Evolutionary conservation across 1,140 invertebrate species (phyloP), one percentile per base, ranked within the genome.

Genomic region (Drosophila kurseongensis): DNA sequence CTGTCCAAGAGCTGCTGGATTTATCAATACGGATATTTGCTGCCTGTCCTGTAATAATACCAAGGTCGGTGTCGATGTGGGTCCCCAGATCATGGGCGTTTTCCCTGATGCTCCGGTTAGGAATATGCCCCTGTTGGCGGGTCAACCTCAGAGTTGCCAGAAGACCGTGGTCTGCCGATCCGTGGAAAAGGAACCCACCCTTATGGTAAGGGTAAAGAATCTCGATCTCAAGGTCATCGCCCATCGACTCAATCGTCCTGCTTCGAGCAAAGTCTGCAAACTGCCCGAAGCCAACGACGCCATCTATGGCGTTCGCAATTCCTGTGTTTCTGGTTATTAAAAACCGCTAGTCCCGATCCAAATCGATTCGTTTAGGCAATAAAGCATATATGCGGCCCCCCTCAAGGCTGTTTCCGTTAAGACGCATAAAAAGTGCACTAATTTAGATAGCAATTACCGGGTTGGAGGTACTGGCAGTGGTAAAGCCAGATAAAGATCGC

Each of bases 401-500:
- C 48, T 44, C 71, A 66, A 75, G 74, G 61, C 74, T 57, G 40
- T 40, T 59, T 72, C 51, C 65, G 60, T 52, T 68, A 55, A 52
- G 59, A 40, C 54, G 74, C 74, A 72, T 68, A 80, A 86, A 68
- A 88, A 89, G 68, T 84, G 85, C 65, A 80, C 84, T 89, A 80
- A 89, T 89, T 89, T 89, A 89, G 71, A 89, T 78, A 44, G 84
- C 86, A 84, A 89, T 89, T 89, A 89, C 73, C 47, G 42, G 40
- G 42, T n/a, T 10, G 36, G n/a, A 5, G 16, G 12, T 27, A 47
- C 12, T 23, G 23, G n/a, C n/a, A 42, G 35, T 9, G 18, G 9
- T 9, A 1, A 4, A 27, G 38, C 14, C 5, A 18, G 75, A 45
- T 29, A 51, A 58, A 48, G 27, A 60, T 48, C 51, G 51, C 45